Evolutionary conservation across 64 coral and sea anemone genomes (phyloP).

Genomic region (Acropora tenuis): DNA sequence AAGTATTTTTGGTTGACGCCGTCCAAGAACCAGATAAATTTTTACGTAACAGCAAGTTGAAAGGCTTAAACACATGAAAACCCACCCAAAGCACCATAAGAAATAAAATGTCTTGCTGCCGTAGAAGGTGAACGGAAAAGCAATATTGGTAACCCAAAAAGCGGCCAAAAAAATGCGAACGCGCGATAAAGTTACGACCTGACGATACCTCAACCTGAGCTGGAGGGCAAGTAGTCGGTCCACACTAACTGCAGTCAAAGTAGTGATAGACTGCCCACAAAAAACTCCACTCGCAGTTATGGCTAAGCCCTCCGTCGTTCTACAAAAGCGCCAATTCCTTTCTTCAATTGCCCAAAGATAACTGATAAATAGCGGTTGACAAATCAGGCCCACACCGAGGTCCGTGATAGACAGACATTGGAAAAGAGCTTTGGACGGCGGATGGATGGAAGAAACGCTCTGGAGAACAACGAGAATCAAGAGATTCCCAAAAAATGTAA

Average conservation of each 20-base stretch:
- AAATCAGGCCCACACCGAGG: not conserved
- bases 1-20: not conserved
- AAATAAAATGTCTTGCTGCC: not conserved
- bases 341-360: not conserved
- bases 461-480: not conserved
- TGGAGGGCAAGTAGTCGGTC: constrained; percentile 1
- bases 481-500: not conserved
- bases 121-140: not conserved
- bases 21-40: not conserved
- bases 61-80: not conserved
- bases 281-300: not conserved
- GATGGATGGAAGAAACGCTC: not conserved
- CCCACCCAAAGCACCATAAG: not conserved
- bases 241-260: constrained; percentile 8
- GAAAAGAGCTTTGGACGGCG: not conserved
- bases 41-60: not conserved
- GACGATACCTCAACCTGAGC: not conserved
- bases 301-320: not conserved
- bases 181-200: not conserved
- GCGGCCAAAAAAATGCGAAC: not conserved
- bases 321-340: not conserved
- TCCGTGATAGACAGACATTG: not conserved
- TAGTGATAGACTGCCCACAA: not conserved
- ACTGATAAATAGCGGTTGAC: not conserved
- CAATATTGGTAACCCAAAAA: not conserved